A percentile compares a stretch with the other conserved stretches of the same genome.
phyloP scores from a whole-genome alignment of 2,888 invertebrate species.

The Dorcus hopei region DNA sequence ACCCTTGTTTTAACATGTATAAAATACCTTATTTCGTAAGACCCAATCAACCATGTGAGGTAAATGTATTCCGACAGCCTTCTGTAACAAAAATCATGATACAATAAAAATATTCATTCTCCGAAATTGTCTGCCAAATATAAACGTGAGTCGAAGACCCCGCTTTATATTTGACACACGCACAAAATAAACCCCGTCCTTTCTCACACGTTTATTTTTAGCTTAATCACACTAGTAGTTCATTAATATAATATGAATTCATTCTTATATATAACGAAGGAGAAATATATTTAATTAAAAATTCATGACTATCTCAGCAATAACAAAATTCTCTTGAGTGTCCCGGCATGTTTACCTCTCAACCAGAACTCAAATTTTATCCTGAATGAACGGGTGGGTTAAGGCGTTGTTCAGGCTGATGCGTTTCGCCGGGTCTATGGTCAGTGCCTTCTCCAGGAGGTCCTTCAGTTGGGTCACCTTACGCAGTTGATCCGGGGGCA shows the following conservation, averaged over 20 bases:
- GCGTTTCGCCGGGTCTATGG: constrained; percentile 88
- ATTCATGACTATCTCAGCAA: constrained; percentile 11
- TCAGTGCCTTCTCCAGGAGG: constrained; percentile 85
- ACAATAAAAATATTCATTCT: constrained; percentile 18
- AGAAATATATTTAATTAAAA: constrained; percentile 15
- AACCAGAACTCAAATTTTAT: constrained; percentile 66
- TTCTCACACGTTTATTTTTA: constrained; percentile 13
- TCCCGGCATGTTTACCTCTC: constrained; percentile 33
- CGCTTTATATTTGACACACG: constrained; percentile 22
- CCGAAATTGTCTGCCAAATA: constrained; percentile 16
- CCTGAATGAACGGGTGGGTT: constrained; percentile 93
- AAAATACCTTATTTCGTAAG: constrained; percentile 31
- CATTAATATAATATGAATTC: neutral
- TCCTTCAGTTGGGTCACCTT: constrained; percentile 92
- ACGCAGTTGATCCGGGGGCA: constrained; percentile 83
- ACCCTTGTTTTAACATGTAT: constrained; percentile 9
- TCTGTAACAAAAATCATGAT: constrained; percentile 32
- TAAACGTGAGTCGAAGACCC: constrained; percentile 8
- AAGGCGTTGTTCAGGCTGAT: constrained; percentile 93
- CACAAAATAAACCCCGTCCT: constrained; percentile 12
- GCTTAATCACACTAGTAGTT: constrained; percentile 10
- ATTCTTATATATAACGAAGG: neutral
- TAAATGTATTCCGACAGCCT: constrained; percentile 25
- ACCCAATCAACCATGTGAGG: constrained; percentile 23
- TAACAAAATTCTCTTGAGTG: constrained; percentile 22